These are phyloP conservation scores for Psephotus haematonotus DNA, from an alignment of 2,113 vertebrate genomes.

Conservation along the genomic window DNA sequence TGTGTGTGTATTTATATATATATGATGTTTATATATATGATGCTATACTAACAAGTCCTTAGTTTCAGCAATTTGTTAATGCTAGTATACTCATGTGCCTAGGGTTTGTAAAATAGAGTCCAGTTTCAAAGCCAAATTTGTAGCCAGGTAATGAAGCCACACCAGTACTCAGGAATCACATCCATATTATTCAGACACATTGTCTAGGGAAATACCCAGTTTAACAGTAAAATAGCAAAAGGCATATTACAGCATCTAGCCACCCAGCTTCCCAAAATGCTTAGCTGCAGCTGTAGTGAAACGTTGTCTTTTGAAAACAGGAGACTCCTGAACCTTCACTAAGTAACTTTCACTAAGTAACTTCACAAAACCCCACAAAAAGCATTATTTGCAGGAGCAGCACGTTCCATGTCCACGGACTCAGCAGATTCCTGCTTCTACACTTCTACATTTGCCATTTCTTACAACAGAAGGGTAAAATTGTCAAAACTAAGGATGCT, in stretches of 20 bases:
- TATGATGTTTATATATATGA: not conserved
- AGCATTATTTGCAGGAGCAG: accelerated
- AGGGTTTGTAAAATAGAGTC: not conserved
- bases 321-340: accelerated
- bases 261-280: not conserved
- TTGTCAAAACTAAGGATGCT: accelerated
- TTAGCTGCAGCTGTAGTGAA: accelerated
- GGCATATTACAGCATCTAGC: accelerated
- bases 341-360: accelerated
- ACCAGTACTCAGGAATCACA: accelerated
- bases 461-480: not conserved
- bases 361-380: accelerated
- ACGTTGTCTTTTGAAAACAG: accelerated
- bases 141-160: accelerated
- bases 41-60: not conserved
- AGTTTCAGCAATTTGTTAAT: not conserved
- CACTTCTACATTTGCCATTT: accelerated
- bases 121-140: not conserved
- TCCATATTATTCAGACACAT: accelerated
- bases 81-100: accelerated
- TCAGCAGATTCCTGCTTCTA: not conserved
- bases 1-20: not conserved
- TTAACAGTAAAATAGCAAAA: not conserved
- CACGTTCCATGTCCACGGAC: accelerated
- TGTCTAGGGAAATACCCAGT: not conserved